Percentiles rank a stretch among this genome's conserved stretches.
These are phyloP conservation scores for Leptinotarsa rubiginosa DNA, from an alignment of 2,888 invertebrate species.

Conservation along the genomic window DNA sequence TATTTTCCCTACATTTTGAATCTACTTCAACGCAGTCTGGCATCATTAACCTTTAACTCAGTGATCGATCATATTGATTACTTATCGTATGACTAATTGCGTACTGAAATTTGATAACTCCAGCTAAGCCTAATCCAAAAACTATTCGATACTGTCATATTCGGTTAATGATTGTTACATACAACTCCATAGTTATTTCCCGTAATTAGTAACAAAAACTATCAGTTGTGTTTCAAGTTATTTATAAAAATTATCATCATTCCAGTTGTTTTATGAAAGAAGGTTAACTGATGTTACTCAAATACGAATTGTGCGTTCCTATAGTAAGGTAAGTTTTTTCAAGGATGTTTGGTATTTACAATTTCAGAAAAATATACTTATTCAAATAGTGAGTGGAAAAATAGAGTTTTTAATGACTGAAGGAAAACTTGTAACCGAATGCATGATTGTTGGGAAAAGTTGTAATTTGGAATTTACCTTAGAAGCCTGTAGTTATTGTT, in stretches of 20 bases:
- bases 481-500: too few species aligned
- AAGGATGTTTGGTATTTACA: neutral
- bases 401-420: too few species aligned
- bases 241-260: neutral
- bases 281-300: neutral
- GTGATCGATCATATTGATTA: neutral
- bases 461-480: too few species aligned
- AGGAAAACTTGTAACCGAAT: too few species aligned
- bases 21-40: neutral
- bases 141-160: neutral
- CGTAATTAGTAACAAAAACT: neutral
- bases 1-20: neutral
- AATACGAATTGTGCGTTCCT: neutral
- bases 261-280: neutral
- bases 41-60: neutral
- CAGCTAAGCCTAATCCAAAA: neutral
- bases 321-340: neutral
- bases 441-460: too few species aligned
- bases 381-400: neutral
- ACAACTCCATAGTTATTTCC: neutral
- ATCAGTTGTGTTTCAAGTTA: neutral
- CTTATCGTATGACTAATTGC: constrained; percentile 14
- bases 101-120: neutral
- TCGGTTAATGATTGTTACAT: neutral
- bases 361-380: neutral